These are phyloP conservation scores for Drosophila formosana DNA, from an alignment of 2,888 invertebrate genomes.

Conservation along the genomic window DNA sequence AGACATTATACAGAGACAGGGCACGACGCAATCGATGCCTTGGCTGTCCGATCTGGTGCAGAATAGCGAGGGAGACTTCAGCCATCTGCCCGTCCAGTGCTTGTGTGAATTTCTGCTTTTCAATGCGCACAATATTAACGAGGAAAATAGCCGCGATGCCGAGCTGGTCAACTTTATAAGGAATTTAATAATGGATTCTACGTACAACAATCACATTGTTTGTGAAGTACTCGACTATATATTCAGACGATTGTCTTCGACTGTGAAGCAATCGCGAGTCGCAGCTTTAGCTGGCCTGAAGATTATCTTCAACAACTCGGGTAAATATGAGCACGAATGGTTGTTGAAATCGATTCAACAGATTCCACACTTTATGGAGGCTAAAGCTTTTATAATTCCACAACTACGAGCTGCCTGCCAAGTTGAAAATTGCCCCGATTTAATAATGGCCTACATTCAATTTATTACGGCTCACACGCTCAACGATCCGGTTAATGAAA, in stretches of 20 bases:
- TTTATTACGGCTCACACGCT: constrained; percentile 92
- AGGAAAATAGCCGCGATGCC: constrained; percentile 88
- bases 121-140: constrained; percentile 88
- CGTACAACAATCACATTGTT: constrained; percentile 87
- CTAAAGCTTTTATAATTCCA: constrained; percentile 89
- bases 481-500: constrained; percentile 88
- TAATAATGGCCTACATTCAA: constrained; percentile 91
- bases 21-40: constrained; percentile 97
- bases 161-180: constrained; percentile 89
- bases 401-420: constrained; percentile 94
- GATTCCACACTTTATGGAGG: constrained; percentile 91
- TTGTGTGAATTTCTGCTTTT: constrained; percentile 97
- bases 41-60: constrained; percentile 98
- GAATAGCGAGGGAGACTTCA: constrained; percentile 91
- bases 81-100: constrained; percentile 98
- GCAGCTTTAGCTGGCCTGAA: constrained; percentile 91
- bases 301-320: constrained; percentile 87
- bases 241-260: constrained; percentile 92
- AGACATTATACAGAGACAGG: constrained; percentile 95
- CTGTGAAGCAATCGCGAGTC: constrained; percentile 90
- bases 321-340: constrained; percentile 86
- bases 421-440: constrained; percentile 93
- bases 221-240: constrained; percentile 95
- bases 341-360: constrained; percentile 88
- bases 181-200: constrained; percentile 86